Conservation (phyloP, 2,888 invertebrate genomes). For the Rhodophaea formosa region DNA sequence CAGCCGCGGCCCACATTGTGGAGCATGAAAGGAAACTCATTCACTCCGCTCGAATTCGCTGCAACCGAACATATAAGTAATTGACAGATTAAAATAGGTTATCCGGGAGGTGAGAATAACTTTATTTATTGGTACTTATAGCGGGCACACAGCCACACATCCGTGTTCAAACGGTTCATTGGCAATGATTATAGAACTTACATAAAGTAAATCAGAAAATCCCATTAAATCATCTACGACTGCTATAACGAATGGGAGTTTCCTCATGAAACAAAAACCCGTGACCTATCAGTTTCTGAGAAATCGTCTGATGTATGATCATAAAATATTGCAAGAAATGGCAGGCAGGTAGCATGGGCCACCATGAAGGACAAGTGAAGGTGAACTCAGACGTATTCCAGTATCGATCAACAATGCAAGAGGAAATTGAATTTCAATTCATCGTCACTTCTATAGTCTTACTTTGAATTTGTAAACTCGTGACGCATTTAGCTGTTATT, state of each 20-base stretch:
- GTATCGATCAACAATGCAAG: background rate
- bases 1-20: slow-evolving; percentile 42
- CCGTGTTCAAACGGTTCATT: slow-evolving; percentile 37
- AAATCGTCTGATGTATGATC: slow-evolving; percentile 18
- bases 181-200: slow-evolving; percentile 35
- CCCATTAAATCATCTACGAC: slow-evolving; percentile 2
- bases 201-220: slow-evolving; percentile 26
- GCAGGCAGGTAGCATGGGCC: slow-evolving; percentile 33
- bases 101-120: slow-evolving; percentile 46
- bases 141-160: slow-evolving; percentile 29
- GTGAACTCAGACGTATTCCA: slow-evolving; percentile 35
- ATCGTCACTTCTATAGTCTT: background rate
- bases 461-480: background rate
- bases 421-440: too few species aligned
- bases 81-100: slow-evolving; percentile 52
- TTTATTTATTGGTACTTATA: slow-evolving; percentile 26
- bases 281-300: slow-evolving; percentile 10
- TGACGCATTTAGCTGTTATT: slow-evolving; percentile 3
- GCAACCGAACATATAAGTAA: slow-evolving; percentile 46
- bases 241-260: background rate
- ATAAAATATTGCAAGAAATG: slow-evolving; percentile 23
- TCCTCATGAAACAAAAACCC: background rate
- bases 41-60: slow-evolving; percentile 36
- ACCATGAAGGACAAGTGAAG: slow-evolving; percentile 51
- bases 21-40: slow-evolving; percentile 36